Conservation (phyloP, 92 coral and sea anemone genomes). For the Epizoanthus scotinus region DNA sequence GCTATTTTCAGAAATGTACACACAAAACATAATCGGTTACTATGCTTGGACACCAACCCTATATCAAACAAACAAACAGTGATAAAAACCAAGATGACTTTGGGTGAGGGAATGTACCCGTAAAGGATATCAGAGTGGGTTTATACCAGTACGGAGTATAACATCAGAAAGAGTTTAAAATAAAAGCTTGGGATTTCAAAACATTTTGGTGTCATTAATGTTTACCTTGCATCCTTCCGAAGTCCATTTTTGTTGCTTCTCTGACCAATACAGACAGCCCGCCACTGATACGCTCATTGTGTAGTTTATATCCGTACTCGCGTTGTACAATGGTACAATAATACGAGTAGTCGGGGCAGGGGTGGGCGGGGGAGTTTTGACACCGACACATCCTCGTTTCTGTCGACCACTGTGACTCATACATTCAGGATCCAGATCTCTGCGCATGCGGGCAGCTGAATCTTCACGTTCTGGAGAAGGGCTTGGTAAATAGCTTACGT, state of each 20-base stretch:
- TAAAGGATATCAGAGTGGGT: no score
- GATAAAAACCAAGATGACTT: no score
- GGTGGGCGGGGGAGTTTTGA: slow-evolving; percentile 85
- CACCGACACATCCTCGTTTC: slow-evolving; percentile 84
- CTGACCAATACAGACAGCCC: slow-evolving; percentile 86
- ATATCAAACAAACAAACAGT: no score
- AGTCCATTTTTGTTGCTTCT: slow-evolving; percentile 73
- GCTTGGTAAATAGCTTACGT: slow-evolving; percentile 15
- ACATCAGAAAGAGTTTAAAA: no score
- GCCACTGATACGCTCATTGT: slow-evolving; percentile 77
- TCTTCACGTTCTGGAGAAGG: slow-evolving; percentile 33
- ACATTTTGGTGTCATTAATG: not conserved
- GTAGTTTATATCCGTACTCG: slow-evolving; percentile 78
- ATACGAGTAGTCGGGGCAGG: slow-evolving; percentile 76
- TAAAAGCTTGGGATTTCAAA: no score
- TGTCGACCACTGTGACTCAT: slow-evolving; percentile 73
- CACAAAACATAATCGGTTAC: no score
- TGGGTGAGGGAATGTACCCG: no score
- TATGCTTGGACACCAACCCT: no score
- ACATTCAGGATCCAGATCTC: slow-evolving; percentile 62
- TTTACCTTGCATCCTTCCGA: slow-evolving; percentile 81
- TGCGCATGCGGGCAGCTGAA: slow-evolving; percentile 3
- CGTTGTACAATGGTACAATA: slow-evolving; percentile 70
- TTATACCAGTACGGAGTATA: no score
- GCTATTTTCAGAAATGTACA: not conserved